Evolutionary conservation across 2,888 invertebrate species (phyloP).

Genomic region (Pseudococcus viburni): DNA sequence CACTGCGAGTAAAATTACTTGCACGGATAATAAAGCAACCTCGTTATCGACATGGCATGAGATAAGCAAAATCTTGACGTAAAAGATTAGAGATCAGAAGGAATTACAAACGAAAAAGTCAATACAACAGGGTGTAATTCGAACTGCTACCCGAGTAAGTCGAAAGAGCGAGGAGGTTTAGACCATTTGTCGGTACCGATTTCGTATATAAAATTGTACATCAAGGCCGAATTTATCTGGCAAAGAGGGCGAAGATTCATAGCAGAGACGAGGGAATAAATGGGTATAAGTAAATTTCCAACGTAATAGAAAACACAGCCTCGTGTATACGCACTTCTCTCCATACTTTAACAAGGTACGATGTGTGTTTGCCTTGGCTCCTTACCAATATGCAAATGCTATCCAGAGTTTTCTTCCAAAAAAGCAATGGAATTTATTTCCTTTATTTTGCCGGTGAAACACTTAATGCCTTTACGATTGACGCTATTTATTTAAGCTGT

Average conservation of each 20-base stretch:
- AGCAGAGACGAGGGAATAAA: slow-evolving; percentile 13
- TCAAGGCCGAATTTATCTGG: not conserved
- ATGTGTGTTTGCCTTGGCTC: slow-evolving; percentile 59
- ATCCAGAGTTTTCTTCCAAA: slow-evolving; percentile 40
- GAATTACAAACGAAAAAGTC: not conserved
- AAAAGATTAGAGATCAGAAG: slow-evolving; percentile 2
- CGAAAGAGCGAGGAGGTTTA: not conserved
- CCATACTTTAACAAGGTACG: slow-evolving; percentile 16
- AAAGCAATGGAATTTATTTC: slow-evolving; percentile 59
- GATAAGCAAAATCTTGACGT: not conserved
- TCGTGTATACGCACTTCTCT: not conserved
- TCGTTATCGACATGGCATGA: not conserved
- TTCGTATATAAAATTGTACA: slow-evolving; percentile 22
- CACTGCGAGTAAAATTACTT: no score
- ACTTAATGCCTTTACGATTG: slow-evolving; percentile 63
- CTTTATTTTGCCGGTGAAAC: slow-evolving; percentile 60
- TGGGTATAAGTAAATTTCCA: not conserved
- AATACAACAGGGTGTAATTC: not conserved
- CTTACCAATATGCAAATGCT: slow-evolving; percentile 62
- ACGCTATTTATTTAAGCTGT: slow-evolving; percentile 57
- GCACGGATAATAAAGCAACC: no score
- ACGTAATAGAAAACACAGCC: slow-evolving; percentile 41
- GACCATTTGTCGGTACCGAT: slow-evolving; percentile 7
- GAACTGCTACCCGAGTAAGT: not conserved
- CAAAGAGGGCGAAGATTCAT: not conserved